Evolutionary conservation across 92 coral and sea anemone genomes (phyloP), one percentile per base, ranked within the genome.

Genomic region (Zoanthus gigantus): DNA sequence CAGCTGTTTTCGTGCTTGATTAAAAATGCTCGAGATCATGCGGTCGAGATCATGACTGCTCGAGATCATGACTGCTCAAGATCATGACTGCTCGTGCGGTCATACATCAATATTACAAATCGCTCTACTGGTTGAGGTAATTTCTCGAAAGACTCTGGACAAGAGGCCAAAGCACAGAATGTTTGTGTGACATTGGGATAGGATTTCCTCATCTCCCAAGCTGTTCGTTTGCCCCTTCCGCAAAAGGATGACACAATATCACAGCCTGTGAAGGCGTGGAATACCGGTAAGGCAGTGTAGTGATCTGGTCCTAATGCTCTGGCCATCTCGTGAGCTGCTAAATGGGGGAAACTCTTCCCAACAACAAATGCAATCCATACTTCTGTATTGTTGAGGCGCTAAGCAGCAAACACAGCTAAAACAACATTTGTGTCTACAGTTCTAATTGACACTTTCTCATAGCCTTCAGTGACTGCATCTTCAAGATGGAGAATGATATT

Each of bases 301-400:
- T 67, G 56, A 31, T 85, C 89, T 30, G 74, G 89, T 44, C 89
- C 82, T 47, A 84, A 71, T 23, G 44, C 77, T 18, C 77, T 53
- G 30, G 92, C 82, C 71, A 90, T 72, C 76, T 87, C 72, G 44
- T 92, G 95, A 23, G 87, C 91, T 67, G 91, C 66, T 83, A 86
- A 61, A 32, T 23, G 86, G 9, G 92, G 84, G 54, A 83, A 79
- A 71, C 74, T 77, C 56, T 47, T 80, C 63, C 92, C 87, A 1
- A 87, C 77, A 7, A 92, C 94, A 92, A 89, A 92, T 12, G 83
- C 92, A 8, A 92, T 72, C 92, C 92, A 92, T 16, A 83, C 78
- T 84, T 91, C 89, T 72, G 79, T 44, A 79, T 50, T 78, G 58
- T 56, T 76, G 57, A 85, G 90, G 45, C 69, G 84, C 74, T 83